These are phyloP conservation scores for Orbicella faveolata DNA, from an alignment of 64 coral and sea anemone species.

Conservation along the genomic window DNA sequence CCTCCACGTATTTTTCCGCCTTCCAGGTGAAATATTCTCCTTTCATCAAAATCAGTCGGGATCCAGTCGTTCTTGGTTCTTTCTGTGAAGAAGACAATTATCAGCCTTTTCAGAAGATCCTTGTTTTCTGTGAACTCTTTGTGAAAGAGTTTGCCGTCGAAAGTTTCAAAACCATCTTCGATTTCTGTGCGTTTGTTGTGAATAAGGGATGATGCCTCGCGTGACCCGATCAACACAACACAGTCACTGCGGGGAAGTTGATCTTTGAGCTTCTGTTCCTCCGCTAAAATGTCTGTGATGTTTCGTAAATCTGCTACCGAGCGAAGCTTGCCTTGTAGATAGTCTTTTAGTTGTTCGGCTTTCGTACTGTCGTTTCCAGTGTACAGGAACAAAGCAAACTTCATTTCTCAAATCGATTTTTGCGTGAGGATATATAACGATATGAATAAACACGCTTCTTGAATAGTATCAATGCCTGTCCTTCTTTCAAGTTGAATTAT, in stretches of 20 bases:
- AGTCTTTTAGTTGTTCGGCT: conserved; percentile 45
- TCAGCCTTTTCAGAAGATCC: conserved; percentile 3
- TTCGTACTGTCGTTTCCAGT: conserved; percentile 30
- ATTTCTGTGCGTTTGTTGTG: conserved; percentile 35
- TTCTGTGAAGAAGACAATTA: conserved; percentile 36
- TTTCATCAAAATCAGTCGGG: conserved; percentile 32
- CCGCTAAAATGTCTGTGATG: conserved; percentile 26
- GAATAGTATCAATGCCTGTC: not conserved
- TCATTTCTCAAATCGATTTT: conserved; percentile 8
- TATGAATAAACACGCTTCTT: conserved; percentile 1
- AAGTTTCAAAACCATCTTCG: conserved; percentile 25
- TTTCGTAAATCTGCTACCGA: conserved; percentile 12
- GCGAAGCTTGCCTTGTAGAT: conserved; percentile 40
- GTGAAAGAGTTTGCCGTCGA: conserved; percentile 33
- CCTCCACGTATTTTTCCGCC: not conserved
- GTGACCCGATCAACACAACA: conserved; percentile 35
- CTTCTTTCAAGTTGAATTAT: not conserved
- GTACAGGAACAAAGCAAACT: conserved; percentile 38
- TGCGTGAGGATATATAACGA: not conserved
- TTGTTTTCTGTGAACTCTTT: conserved; percentile 18
- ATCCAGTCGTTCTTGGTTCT: not conserved
- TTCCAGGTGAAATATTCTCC: conserved; percentile 2
- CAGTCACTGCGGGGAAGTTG: conserved; percentile 7
- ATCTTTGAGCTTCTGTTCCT: conserved; percentile 14
- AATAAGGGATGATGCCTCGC: conserved; percentile 27